Evolutionary conservation across 2,797 vertebrate genomes (phyloP).

Genomic region (Choloepus didactylus): DNA sequence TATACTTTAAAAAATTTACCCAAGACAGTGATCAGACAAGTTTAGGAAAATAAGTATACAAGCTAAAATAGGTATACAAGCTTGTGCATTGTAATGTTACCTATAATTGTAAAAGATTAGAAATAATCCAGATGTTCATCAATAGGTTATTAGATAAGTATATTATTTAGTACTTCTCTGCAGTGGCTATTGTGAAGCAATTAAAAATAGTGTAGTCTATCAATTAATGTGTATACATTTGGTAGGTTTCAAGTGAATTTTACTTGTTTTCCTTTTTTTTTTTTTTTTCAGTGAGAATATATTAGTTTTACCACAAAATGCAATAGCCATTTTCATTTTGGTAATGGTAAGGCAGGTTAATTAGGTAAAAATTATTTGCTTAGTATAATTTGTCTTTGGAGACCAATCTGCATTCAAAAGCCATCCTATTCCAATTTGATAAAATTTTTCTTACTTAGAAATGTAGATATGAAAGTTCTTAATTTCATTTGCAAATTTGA

Average conservation of each 20-base stretch:
- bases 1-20: conserved; percentile 39
- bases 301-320: neutral
- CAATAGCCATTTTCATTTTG: conserved; percentile 39
- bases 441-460: conserved; percentile 54
- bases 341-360: neutral
- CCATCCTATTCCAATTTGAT: neutral
- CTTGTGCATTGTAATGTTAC: conserved; percentile 6
- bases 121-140: conserved; percentile 15
- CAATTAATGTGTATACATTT: conserved; percentile 54
- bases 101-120: conserved; percentile 40
- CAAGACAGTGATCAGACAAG: neutral
- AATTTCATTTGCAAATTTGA: conserved; percentile 26
- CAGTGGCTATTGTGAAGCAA: neutral
- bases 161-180: neutral
- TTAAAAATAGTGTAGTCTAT: conserved; percentile 43
- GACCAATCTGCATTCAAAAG: conserved; percentile 1
- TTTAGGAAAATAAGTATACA: neutral
- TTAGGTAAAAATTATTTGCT: conserved; percentile 47
- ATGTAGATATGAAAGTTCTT: conserved; percentile 21
- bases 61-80: neutral
- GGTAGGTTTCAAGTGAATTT: conserved; percentile 54
- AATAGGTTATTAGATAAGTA: neutral
- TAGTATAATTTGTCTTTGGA: conserved; percentile 27
- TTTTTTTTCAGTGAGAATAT: neutral
- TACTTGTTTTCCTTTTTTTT: neutral